A percentile compares a stretch with the other conserved stretches of the same genome.
phyloP scores from a whole-genome alignment of 2,797 vertebrate genomes.

The Varecia variegata region DNA sequence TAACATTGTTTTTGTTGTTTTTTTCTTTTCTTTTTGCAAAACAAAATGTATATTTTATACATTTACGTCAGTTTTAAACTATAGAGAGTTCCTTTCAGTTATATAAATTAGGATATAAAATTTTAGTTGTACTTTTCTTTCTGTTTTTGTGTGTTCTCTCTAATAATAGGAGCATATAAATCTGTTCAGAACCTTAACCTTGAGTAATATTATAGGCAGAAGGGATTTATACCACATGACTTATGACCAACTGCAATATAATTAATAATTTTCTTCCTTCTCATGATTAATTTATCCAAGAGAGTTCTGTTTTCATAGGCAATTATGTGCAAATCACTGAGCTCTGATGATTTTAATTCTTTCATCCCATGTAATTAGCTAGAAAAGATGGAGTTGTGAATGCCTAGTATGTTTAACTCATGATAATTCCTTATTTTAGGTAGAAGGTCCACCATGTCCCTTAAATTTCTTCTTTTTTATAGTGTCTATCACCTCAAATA shows the following conservation, averaged over 20 bases:
- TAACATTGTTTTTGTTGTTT: not conserved
- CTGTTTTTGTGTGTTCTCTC: slow-evolving; percentile 22
- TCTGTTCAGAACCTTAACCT: not conserved
- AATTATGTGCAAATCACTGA: not conserved
- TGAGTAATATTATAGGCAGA: not conserved
- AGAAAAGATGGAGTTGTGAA: not conserved
- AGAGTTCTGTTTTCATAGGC: slow-evolving; percentile 46
- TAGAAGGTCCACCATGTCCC: not conserved
- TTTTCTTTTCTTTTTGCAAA: slow-evolving; percentile 3
- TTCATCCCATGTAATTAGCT: not conserved
- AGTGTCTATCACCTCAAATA: not conserved
- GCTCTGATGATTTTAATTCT: not conserved
- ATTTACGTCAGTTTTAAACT: slow-evolving; percentile 1
- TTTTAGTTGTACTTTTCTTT: slow-evolving; percentile 18
- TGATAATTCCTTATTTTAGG: not conserved
- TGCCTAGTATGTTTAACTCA: not conserved
- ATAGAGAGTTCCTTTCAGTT: slow-evolving; percentile 17
- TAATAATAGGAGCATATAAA: slow-evolving; percentile 22
- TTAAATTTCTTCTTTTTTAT: not conserved
- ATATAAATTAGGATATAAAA: not conserved
- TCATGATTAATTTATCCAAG: slow-evolving; percentile 36
- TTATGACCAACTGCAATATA: slow-evolving; percentile 22
- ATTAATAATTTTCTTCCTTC: slow-evolving; percentile 42
- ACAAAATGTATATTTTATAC: not conserved
- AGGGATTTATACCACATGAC: slow-evolving; percentile 9